A percentile compares a stretch with the other conserved stretches of the same genome.
Conservation (phyloP, 2,888 invertebrate genomes). For the Corbicula japonica region DNA sequence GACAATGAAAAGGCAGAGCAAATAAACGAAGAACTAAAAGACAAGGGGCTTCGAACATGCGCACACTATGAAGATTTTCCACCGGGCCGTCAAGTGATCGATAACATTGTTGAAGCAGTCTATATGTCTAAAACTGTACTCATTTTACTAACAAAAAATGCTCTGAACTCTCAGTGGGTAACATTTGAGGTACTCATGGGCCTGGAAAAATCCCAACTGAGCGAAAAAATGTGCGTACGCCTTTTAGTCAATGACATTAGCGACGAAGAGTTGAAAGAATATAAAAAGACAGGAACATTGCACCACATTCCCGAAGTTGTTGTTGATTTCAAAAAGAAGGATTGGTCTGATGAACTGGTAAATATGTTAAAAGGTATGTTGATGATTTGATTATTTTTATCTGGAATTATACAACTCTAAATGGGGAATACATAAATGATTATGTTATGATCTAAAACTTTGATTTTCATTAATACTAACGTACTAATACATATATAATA, state of each 20-base stretch:
- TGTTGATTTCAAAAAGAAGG: constrained; percentile 41
- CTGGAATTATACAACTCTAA: too few species aligned
- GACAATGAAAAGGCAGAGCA: constrained; percentile 25
- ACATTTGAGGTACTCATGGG: constrained; percentile 49
- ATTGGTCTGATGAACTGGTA: constrained; percentile 34
- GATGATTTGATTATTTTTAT: neutral
- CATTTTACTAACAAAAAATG: constrained; percentile 49
- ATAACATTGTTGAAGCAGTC: constrained; percentile 44
- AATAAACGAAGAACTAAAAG: constrained; percentile 27
- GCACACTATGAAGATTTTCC: constrained; percentile 48
- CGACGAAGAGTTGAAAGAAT: constrained; percentile 29
- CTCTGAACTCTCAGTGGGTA: constrained; percentile 49
- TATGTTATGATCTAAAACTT: neutral
- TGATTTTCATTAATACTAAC: neutral
- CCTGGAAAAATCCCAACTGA: constrained; percentile 46
- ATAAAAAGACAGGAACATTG: constrained; percentile 41
- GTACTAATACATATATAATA: neutral
- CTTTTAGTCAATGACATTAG: constrained; percentile 36
- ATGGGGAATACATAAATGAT: too few species aligned
- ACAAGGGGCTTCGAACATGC: constrained; percentile 21
- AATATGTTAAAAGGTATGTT: constrained; percentile 35
- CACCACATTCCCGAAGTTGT: constrained; percentile 35
- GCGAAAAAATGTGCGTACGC: constrained; percentile 47
- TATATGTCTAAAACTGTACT: constrained; percentile 34
- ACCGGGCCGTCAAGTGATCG: constrained; percentile 39